These are phyloP conservation scores for Halichoerus grypus DNA, from an alignment of 2,113 vertebrate species.

Conservation along the genomic window DNA sequence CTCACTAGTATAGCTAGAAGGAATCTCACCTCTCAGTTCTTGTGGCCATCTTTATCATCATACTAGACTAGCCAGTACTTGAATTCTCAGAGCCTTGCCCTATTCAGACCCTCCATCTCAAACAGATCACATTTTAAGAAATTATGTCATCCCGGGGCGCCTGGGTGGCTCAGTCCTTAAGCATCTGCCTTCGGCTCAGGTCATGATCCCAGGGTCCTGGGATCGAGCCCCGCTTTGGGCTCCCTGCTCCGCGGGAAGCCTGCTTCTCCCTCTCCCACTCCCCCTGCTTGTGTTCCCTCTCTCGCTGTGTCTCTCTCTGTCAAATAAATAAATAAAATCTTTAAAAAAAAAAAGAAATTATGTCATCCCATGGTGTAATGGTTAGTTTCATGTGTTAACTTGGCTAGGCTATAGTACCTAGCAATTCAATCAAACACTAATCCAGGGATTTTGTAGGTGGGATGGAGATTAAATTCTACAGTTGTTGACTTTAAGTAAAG, in stretches of 20 bases:
- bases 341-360: background rate
- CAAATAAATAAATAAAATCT: no score
- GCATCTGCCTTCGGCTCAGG: no score
- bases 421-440: background rate
- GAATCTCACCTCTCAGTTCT: background rate
- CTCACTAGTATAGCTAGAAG: background rate
- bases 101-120: background rate
- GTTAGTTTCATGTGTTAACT: background rate
- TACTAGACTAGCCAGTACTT: background rate
- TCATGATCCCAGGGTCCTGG: no score
- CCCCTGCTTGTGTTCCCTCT: no score
- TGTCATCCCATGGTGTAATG: background rate
- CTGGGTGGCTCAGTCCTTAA: no score
- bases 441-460: background rate
- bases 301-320: no score
- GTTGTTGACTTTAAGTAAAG: background rate
- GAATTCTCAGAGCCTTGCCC: background rate
- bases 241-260: no score
- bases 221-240: no score
- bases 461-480: background rate
- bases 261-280: no score
- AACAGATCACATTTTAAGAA: background rate
- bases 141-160: background rate
- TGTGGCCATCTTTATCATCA: background rate
- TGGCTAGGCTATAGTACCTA: background rate